A percentile compares a stretch with the other conserved stretches of the same genome.
These are phyloP conservation scores for Dioctria linearis DNA, from an alignment of 2,888 invertebrate genomes.

Conservation along the genomic window DNA sequence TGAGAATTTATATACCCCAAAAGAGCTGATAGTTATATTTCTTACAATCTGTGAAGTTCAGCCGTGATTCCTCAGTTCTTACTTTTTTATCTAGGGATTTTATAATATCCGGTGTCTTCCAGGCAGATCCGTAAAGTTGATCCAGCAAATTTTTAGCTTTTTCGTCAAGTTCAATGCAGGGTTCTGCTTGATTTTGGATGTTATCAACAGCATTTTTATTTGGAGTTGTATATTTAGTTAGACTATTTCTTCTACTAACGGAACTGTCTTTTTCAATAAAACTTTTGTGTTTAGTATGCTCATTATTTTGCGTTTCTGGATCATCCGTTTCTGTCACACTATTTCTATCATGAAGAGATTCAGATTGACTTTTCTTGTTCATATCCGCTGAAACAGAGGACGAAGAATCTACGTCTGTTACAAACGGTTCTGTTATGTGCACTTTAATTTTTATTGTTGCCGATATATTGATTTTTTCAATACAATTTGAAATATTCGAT, in stretches of 20 bases:
- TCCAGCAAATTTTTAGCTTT: constrained; percentile 65
- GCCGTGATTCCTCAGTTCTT: constrained; percentile 8
- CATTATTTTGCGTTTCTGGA: not conserved
- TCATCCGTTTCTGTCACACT: not conserved
- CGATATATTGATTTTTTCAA: constrained; percentile 68
- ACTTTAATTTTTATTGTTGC: constrained; percentile 70
- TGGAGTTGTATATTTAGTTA: not conserved
- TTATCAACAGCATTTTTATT: not conserved
- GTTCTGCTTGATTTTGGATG: not conserved
- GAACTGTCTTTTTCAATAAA: not conserved
- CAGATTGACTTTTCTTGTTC: not conserved
- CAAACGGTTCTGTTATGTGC: constrained; percentile 63
- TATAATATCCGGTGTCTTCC: constrained; percentile 69
- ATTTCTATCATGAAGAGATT: not conserved
- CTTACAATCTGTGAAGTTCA: constrained; percentile 31
- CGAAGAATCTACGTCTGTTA: not conserved
- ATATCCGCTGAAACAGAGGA: not conserved
- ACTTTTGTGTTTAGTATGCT: not conserved
- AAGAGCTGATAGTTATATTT: not conserved
- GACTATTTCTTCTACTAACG: not conserved
- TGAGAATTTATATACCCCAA: not conserved
- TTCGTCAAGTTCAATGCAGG: constrained; percentile 61
- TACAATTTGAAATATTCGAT: constrained; percentile 42
- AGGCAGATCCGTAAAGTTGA: constrained; percentile 67
- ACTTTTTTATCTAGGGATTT: constrained; percentile 63